phyloP scores from a whole-genome alignment of 2,113 vertebrate species.

The Motacilla alba region DNA sequence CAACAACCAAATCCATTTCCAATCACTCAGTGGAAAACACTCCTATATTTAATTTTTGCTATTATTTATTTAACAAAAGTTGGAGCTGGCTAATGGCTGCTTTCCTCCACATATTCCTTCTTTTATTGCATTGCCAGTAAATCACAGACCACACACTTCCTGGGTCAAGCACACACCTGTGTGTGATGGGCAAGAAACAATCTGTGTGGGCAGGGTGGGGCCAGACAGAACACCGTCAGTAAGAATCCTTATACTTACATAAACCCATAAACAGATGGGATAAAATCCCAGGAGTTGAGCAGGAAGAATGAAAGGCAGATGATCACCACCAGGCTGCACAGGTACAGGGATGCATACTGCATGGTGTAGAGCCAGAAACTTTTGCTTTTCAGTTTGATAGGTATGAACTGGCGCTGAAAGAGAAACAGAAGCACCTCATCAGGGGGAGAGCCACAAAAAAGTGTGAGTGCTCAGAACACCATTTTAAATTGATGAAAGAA shows the following conservation, averaged over 20 bases:
- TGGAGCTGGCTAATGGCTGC: neutral
- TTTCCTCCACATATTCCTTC: neutral
- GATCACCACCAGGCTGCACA: constrained; percentile 88
- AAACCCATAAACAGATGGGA: constrained; percentile 94
- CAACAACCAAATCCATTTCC: neutral
- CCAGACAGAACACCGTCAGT: neutral
- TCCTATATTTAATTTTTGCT: neutral
- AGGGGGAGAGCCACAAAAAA: neutral
- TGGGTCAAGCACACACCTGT: neutral
- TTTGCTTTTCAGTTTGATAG: constrained; percentile 80
- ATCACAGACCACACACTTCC: neutral
- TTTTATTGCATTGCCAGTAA: neutral
- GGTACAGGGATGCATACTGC: constrained; percentile 87
- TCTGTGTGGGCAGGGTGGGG: no score
- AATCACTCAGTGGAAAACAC: neutral
- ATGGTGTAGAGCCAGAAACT: constrained; percentile 88
- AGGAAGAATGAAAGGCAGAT: constrained; percentile 94
- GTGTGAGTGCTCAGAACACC: neutral
- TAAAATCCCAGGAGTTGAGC: constrained; percentile 95
- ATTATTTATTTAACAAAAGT: neutral
- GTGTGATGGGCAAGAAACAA: neutral
- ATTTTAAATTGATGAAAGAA: neutral
- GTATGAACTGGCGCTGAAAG: constrained; percentile 87
- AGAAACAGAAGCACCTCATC: neutral
- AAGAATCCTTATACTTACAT: constrained; percentile 82